Evolutionary conservation across 2,113 vertebrate species (phyloP).

Genomic region (Taxidea taxus): DNA sequence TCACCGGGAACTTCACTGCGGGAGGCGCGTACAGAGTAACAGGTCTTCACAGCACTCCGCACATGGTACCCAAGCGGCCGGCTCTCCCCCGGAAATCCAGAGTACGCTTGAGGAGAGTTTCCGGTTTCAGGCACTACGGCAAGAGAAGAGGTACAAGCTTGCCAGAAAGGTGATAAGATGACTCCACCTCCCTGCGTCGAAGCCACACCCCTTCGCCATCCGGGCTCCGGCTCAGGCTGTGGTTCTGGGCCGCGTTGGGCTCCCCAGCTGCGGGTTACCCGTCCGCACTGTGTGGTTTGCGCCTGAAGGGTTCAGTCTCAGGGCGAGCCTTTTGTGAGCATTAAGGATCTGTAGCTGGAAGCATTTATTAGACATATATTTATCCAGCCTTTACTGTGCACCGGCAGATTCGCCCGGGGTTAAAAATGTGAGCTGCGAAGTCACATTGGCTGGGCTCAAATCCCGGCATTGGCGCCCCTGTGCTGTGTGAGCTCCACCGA

Average conservation of each 20-base stretch:
- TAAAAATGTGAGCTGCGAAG: not conserved
- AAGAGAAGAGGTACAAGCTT: constrained; percentile 9
- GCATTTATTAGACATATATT: not conserved
- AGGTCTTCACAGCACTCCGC: not conserved
- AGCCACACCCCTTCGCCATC: not conserved
- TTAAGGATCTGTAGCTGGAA: not conserved
- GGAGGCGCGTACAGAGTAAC: fast-evolving
- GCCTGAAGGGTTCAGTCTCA: not conserved
- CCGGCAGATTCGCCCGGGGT: not conserved
- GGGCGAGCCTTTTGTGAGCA: not conserved
- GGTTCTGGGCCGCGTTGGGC: too few species aligned
- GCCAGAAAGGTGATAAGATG: fast-evolving
- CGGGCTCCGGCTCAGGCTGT: fast-evolving
- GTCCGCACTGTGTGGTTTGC: fast-evolving
- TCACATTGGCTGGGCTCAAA: not conserved
- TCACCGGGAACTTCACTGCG: not conserved
- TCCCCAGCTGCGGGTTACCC: fast-evolving
- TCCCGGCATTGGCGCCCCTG: not conserved
- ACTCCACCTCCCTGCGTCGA: not conserved
- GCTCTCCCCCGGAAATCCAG: constrained; percentile 4
- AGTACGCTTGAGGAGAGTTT: not conserved
- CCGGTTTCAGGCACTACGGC: constrained; percentile 53
- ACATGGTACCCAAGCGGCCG: not conserved
- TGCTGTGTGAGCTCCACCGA: not conserved
- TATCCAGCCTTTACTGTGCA: not conserved